A percentile compares a stretch with the other conserved stretches of the same genome.
Conservation (phyloP, 2,113 vertebrate genomes). For the Sciurus niger region DNA sequence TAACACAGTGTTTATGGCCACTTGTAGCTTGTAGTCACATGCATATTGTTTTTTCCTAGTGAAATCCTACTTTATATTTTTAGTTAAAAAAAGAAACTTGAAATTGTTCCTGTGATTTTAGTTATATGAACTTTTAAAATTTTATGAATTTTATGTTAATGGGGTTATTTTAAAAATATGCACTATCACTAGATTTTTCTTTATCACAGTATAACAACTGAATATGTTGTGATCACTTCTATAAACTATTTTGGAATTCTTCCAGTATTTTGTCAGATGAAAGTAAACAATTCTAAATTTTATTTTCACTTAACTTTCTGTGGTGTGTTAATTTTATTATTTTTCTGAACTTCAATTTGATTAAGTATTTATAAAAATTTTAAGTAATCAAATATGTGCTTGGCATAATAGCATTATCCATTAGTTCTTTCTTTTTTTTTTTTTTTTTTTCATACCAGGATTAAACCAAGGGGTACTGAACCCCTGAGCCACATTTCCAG, state of each 20-base stretch:
- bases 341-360: background rate
- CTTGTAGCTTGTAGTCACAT: background rate
- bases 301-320: constrained; percentile 17
- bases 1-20: background rate
- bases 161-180: background rate
- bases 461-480: too few relatives aligned
- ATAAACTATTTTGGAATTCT: background rate
- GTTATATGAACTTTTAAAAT: constrained; percentile 8
- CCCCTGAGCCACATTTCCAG: too few relatives aligned
- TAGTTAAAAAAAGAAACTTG: constrained; percentile 12
- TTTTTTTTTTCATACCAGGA: too few relatives aligned
- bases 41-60: background rate
- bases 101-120: constrained; percentile 25
- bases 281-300: background rate
- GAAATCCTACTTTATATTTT: background rate
- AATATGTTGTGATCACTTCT: background rate
- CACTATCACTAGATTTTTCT: background rate
- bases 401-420: constrained; percentile 2
- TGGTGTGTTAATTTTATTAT: constrained; percentile 29
- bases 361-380: constrained; percentile 60
- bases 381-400: constrained; percentile 34
- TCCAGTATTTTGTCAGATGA: constrained; percentile 62
- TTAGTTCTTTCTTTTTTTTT: too few relatives aligned
- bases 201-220: background rate
- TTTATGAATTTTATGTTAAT: constrained; percentile 45